Evolutionary conservation across 2,888 invertebrate genomes (phyloP).

Genomic region (Rotaria sp.): DNA sequence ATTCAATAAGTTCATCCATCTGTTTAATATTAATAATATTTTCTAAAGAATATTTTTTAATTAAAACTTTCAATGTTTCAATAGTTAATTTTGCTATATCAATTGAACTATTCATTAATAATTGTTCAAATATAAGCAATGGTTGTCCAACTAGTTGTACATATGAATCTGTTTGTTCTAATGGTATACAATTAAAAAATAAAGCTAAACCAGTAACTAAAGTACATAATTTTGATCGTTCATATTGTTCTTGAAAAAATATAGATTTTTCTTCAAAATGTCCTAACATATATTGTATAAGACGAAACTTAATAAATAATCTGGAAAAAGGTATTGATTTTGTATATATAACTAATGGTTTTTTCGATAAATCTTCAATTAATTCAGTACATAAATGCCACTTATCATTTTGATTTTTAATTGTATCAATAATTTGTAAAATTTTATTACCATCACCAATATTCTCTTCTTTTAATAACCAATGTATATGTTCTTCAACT

Average conservation of each 20-base stretch:
- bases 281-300: conserved; percentile 22
- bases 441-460: background rate
- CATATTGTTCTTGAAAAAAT: background rate
- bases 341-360: background rate
- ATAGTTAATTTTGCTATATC: conserved; percentile 34
- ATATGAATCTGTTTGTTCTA: conserved; percentile 43
- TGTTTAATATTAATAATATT: background rate
- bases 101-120: conserved; percentile 70
- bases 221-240: background rate
- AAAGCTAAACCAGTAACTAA: background rate
- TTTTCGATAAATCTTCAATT: background rate
- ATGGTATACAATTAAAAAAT: conserved; percentile 26
- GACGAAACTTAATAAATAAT: conserved; percentile 19
- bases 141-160: conserved; percentile 59
- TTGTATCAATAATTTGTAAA: background rate
- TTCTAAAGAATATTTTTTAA: background rate
- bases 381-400: conserved; percentile 25
- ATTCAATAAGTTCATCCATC: conserved; percentile 10
- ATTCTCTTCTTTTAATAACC: conserved; percentile 5
- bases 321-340: background rate
- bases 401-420: background rate
- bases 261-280: background rate
- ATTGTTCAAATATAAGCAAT: conserved; percentile 71
- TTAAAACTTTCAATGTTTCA: conserved; percentile 23
- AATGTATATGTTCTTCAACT: conserved; percentile 22